Base-by-base conservation (phyloP, 2,797 vertebrate genomes). In the Lepilemur septentrionalis region DNA sequence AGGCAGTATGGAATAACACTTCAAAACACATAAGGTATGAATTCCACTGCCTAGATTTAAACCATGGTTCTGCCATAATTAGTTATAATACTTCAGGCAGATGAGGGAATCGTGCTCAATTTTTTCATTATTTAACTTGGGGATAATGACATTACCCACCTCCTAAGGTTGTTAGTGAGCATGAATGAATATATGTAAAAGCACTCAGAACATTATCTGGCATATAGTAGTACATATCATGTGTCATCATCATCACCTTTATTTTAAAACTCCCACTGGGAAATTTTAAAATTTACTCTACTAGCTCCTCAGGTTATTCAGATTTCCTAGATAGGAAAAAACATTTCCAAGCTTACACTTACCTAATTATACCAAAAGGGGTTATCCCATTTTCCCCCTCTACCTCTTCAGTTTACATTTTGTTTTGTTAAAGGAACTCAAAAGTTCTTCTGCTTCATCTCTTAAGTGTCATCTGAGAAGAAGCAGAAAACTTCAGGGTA, bases 331-430 rank as follows among this genome's bases (percentile, higher is more conserved):
- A 50, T 1, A 43, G 30, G 23, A 50, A 92, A 80, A 83, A 76
- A 38, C 18, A 11, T 5, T 55, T 32, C 75, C 41, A 79, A 83
- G 50, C 22, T 89, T 65, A 88, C 32, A 95, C 30, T 95, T 93
- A 96, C 46, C 89, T 96, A 91, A 86, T 96, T 93, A 94, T 38
- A 91, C 15, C 35, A 91, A 93, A 91, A 95, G 18, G 25, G 22
- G 23, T 61, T 91, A 82, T 20, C n/a, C 32, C 8, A 83, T 55
- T 88, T 80, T 83, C 1, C 22, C 78, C 48, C 63, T 78, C 46
- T 76, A 83, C 30, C 61, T 55, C 38, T 91, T 95, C 22, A 79
- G n/a, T 65, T 83, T 91, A 94, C 17, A 30, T 63, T 96, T 96
- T 67, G 30, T 90, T 97, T 72, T 89, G 46, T 86, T 96, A 80